phyloP scores from a whole-genome alignment of 2,113 vertebrate species.

The Abramis brama region DNA sequence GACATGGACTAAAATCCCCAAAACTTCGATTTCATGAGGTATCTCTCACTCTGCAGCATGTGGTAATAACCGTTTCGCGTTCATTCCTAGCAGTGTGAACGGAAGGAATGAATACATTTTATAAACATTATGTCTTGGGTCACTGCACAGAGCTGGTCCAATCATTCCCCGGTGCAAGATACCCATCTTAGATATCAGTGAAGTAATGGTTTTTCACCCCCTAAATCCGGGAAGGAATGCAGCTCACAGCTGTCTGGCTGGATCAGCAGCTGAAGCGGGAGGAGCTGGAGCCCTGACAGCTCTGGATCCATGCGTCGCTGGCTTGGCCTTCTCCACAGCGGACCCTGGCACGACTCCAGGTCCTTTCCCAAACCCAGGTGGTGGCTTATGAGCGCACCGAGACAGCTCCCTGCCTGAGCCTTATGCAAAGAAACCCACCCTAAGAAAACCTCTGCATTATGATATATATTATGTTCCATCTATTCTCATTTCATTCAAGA shows the following conservation, averaged over 20 bases:
- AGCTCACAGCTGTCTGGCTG: constrained; percentile 47
- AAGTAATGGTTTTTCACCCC: constrained; percentile 40
- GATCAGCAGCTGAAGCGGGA: constrained; percentile 47
- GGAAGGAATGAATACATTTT: constrained; percentile 3
- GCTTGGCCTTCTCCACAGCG: neutral
- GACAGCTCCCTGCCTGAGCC: neutral
- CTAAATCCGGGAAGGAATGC: constrained; percentile 41
- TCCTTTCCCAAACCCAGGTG: constrained; percentile 46
- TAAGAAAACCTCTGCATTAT: neutral
- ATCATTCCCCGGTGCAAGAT: constrained; percentile 39
- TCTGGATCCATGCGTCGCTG: constrained; percentile 10
- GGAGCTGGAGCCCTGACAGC: constrained; percentile 28
- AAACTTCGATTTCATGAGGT: neutral
- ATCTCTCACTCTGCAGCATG: neutral
- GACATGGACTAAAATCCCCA: neutral
- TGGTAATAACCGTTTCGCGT: neutral
- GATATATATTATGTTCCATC: neutral
- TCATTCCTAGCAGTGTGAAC: neutral
- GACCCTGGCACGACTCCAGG: constrained; percentile 2
- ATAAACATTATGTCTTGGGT: constrained; percentile 21
- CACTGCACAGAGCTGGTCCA: constrained; percentile 10
- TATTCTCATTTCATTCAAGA: constrained; percentile 9
- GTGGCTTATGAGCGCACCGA: constrained; percentile 23
- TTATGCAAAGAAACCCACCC: neutral
- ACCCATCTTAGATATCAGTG: constrained; percentile 45